Base-by-base conservation (phyloP, 2,113 vertebrate species). In the Scomber colias region DNA sequence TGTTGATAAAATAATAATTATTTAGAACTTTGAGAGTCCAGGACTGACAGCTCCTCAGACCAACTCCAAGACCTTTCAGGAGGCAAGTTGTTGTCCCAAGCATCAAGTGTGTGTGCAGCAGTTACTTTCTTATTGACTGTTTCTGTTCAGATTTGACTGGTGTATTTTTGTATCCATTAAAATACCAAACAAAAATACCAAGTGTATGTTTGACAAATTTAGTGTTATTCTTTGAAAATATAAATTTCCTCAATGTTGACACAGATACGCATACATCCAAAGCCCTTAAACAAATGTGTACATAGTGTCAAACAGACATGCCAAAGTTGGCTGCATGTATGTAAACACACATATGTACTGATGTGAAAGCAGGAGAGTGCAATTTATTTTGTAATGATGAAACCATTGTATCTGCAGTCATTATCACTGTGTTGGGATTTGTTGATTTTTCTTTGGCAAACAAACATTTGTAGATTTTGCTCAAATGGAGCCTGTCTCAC, bases 371-470 rank as follows among this genome's bases (percentile, higher is more conserved):
- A n/a, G 11, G 11, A 30, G 16, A 27, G 14, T 40, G 27, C 7
- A n/a, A 40, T 24, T 62, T 1, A 56, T 45, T 68, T 49, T 40
- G 8, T 69, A 27, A 24, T 68, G 27, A 63, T 67, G 17, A 49
- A 71, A 64, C 44, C 40, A 16, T 16, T 57, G 16, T 71, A 15
- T 53, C 17, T 49, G 13, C 51, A 44, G 17, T 79, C 2, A 51
- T 60, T 40, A 27, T 30, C 15, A 75, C 48, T 75, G 44, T 59
- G 54, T 60, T 84, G 48, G 44, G 19, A 80, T 49, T 59, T 72
- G 56, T 57, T 73, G 11, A 13, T 68, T 61, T 27, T 70, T 56
- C 55, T 61, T 69, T 65, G 48, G 66, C 77, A 80, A 55, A 61
- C 59, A 61, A 67, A 57, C 40, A 35, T 24, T 46, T 75, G 6